Evolutionary conservation across 2,888 invertebrate species (phyloP).

Genomic region (Drosophila meridiana): DNA sequence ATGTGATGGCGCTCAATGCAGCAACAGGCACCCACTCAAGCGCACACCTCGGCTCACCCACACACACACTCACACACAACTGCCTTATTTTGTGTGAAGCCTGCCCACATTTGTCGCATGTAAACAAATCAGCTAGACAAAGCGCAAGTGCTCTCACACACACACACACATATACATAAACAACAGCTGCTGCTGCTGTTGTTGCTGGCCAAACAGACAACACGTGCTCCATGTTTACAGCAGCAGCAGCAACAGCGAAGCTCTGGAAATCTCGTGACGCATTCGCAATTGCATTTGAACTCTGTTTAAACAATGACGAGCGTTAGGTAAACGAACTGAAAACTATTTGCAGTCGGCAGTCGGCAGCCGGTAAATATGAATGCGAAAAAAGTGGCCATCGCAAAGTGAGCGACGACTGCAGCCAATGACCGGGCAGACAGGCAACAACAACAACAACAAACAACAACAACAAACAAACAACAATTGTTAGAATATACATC

Average conservation of each 20-base stretch:
- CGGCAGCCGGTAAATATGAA: conserved; percentile 54
- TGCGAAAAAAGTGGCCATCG: conserved; percentile 63
- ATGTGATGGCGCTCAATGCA: conserved; percentile 50
- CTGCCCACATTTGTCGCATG: conserved; percentile 53
- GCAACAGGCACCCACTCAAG: conserved; percentile 1
- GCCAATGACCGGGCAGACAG: conserved; percentile 51
- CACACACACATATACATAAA: neutral
- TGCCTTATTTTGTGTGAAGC: conserved; percentile 35
- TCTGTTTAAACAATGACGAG: conserved; percentile 64
- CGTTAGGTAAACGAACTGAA: conserved; percentile 72
- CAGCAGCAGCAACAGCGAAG: conserved; percentile 10
- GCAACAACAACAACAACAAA: conserved; percentile 11
- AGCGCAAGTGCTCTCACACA: conserved; percentile 23
- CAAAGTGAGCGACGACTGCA: conserved; percentile 47
- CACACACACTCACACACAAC: conserved; percentile 4
- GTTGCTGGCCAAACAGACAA: conserved; percentile 16
- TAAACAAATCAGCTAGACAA: conserved; percentile 63
- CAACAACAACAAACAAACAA: conserved; percentile 5
- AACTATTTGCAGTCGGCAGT: conserved; percentile 72
- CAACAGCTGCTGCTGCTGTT: conserved; percentile 26
- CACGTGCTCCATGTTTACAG: conserved; percentile 54
- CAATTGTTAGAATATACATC: conserved; percentile 51
- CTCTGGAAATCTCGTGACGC: conserved; percentile 66
- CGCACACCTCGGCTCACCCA: conserved; percentile 11
- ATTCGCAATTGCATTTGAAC: conserved; percentile 68